Base-by-base conservation (phyloP, 2,113 vertebrate genomes). In the Daubentonia madagascariensis region DNA sequence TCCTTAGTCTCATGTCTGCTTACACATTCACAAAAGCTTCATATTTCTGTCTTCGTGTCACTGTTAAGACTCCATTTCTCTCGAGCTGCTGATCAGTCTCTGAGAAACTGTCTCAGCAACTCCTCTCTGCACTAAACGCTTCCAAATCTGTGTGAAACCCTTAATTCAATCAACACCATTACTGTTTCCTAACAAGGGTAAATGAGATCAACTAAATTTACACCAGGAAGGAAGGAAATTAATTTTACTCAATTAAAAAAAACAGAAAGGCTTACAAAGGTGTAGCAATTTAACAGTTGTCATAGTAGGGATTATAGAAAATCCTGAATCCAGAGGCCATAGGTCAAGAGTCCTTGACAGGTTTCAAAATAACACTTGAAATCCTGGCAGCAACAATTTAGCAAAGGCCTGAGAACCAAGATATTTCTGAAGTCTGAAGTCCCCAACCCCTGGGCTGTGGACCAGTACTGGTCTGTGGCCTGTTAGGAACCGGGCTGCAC, bases 121-220 rank as follows among this genome's bases (percentile, higher is more conserved):
- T 18, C 54, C 48, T 32, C n/a, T 43, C 72, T 18, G 14, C n/a
- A 54, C 40, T 22, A 80, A 96, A 25, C 1, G 1, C 28, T 76
- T 70, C 54, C 40, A 37, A 79, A 78, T n/a, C 81, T 50, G 43
- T 93, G 67, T 70, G 83, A 96, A 94, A 59, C 6, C 43, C 85
- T 97, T 94, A 81, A 95, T 96, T 96, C 96, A 94, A 98, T 97
- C 92, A 96, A 96, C 72, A 89, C 81, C 70, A 63, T 88, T 75
- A 68, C 48, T 35, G 25, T 67, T 96, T 93, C 89, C 40, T 83
- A 88, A 83, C 48, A 88, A 68, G n/a, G 16, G 14, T 61, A 96
- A 83, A 80, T 96, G 65, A 85, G 65, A 93, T 78, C 68, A 97
- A 88, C 80, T 73, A 70, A 72, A 93, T 81, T 94, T 91, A 88